Evolutionary conservation across 2,797 vertebrate genomes (phyloP).

Genomic region (Dermochelys coriacea): DNA sequence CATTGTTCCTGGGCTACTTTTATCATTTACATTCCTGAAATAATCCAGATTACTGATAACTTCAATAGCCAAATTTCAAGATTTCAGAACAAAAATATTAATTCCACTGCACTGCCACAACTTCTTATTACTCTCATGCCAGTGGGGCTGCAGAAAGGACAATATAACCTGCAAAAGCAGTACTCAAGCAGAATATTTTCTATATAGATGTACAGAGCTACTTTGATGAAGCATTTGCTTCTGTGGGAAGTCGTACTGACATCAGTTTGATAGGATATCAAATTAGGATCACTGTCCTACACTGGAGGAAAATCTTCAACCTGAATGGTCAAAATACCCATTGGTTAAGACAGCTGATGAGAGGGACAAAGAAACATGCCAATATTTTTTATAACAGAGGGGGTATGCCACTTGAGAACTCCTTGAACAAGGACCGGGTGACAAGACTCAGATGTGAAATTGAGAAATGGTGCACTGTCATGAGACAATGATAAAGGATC

Average conservation of each 20-base stretch:
- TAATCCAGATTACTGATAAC: not conserved
- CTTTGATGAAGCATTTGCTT: not conserved
- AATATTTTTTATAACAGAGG: constrained; percentile 64
- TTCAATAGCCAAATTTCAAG: not conserved
- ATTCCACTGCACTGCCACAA: not conserved
- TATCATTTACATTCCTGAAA: not conserved
- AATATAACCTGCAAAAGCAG: not conserved
- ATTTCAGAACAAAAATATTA: not conserved
- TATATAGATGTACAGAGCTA: not conserved
- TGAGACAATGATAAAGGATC: constrained; percentile 51
- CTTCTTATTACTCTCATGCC: fast-evolving
- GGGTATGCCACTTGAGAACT: not conserved
- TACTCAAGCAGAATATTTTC: not conserved
- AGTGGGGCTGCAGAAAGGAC: not conserved
- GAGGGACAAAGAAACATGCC: constrained; percentile 1
- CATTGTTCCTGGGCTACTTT: not conserved
- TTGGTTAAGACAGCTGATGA: not conserved
- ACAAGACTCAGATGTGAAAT: constrained; percentile 51
- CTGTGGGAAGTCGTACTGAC: not conserved
- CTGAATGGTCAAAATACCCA: not conserved
- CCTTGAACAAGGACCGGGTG: not conserved
- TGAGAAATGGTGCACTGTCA: not conserved
- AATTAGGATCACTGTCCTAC: not conserved
- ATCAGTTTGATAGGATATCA: not conserved
- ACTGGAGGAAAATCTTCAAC: not conserved